Conservation (phyloP, 2,888 invertebrate species). For the Enchytraeus crypticus region DNA sequence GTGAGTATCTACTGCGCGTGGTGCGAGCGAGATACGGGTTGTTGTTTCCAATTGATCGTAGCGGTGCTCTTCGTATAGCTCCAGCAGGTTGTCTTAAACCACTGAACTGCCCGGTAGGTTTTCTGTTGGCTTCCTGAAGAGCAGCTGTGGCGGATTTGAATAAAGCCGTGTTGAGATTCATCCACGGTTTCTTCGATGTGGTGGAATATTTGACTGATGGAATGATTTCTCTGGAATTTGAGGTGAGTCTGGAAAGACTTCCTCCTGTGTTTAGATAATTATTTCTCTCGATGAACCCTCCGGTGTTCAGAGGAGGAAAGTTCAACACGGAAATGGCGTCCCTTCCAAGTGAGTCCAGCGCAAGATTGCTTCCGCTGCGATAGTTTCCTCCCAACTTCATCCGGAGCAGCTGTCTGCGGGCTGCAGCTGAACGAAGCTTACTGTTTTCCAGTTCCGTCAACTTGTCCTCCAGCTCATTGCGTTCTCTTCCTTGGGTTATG, state of each 20-base stretch:
- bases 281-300: background rate
- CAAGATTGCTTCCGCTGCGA: background rate
- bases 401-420: background rate
- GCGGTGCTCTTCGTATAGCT: background rate
- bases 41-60: background rate
- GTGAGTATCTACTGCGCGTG: background rate
- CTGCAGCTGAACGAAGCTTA: background rate
- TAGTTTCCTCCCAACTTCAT: background rate
- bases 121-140: background rate
- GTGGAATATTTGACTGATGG: background rate
- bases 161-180: background rate
- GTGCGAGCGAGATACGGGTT: background rate
- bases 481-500: background rate
- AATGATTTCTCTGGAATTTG: background rate
- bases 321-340: background rate
- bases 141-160: background rate
- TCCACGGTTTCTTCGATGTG: background rate
- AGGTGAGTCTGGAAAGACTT: background rate
- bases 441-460: background rate
- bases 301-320: background rate
- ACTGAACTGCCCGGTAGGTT: background rate
- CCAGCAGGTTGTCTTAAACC: background rate
- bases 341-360: background rate
- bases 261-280: background rate
- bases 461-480: background rate